Conservation (phyloP, 2,113 vertebrate genomes). For the Rattus norvegicus region GRCr8 NC_086021.1:138049001-138049500, state of each 20-base stretch:
- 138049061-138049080: slow-evolving; percentile 79
- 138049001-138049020: not conserved
- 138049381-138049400: not conserved
- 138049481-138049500: not conserved
- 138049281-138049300: not conserved
- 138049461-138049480: fast-evolving
- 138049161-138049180: not conserved
- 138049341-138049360: not conserved
- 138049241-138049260: not conserved
- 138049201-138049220: not conserved
- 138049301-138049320: not conserved
- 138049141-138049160: not conserved
- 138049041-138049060: not conserved
- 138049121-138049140: not conserved
- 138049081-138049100: slow-evolving; percentile 52
- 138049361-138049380: not conserved
- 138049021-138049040: slow-evolving; percentile 34
- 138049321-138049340: not conserved
- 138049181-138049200: no score
- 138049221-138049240: not conserved
- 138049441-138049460: not conserved
- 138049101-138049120: not conserved
- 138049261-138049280: not conserved
- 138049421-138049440: not conserved
- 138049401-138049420: not conserved